These are phyloP conservation scores for Hetaerina americana DNA, from an alignment of 1,140 invertebrate genomes.

Conservation along the genomic window DNA sequence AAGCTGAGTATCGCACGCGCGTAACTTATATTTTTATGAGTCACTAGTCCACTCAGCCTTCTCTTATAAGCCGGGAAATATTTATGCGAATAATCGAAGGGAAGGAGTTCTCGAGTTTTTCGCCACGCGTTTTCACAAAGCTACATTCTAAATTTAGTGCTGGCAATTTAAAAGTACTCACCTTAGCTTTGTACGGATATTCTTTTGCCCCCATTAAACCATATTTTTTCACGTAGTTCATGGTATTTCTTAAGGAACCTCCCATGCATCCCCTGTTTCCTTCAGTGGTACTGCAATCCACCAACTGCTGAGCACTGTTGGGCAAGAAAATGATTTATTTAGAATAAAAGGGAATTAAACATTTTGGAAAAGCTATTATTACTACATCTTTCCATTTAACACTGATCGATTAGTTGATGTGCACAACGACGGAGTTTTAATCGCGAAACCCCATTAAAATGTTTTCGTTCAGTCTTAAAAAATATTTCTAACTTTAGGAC, in stretches of 20 bases:
- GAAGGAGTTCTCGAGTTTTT: too few species aligned
- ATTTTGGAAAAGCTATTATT: background rate
- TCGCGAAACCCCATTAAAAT: too few species aligned
- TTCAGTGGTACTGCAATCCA: conserved; percentile 52
- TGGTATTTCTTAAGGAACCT: conserved; percentile 54
- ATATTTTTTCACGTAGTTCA: conserved; percentile 37
- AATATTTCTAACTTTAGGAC: background rate
- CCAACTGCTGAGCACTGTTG: conserved; percentile 53
- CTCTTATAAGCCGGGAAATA: too few species aligned
- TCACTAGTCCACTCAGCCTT: too few species aligned
- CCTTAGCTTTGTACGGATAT: conserved; percentile 53
- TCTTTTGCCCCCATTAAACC: conserved; percentile 45
- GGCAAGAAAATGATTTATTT: background rate
- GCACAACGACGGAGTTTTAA: background rate
- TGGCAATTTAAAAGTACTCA: conserved; percentile 38
- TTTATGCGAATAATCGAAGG: too few species aligned
- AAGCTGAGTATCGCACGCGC: too few species aligned
- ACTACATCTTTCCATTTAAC: background rate
- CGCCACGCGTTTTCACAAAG: too few species aligned
- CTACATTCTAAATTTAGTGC: too few species aligned
- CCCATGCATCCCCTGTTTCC: conserved; percentile 60
- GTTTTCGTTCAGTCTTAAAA: background rate
- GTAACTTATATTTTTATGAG: too few species aligned
- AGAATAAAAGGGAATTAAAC: background rate
- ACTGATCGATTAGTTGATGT: background rate